These are phyloP conservation scores for Halcyon leucocephala DNA, from an alignment of 2,797 vertebrate species.

Conservation along the genomic window DNA sequence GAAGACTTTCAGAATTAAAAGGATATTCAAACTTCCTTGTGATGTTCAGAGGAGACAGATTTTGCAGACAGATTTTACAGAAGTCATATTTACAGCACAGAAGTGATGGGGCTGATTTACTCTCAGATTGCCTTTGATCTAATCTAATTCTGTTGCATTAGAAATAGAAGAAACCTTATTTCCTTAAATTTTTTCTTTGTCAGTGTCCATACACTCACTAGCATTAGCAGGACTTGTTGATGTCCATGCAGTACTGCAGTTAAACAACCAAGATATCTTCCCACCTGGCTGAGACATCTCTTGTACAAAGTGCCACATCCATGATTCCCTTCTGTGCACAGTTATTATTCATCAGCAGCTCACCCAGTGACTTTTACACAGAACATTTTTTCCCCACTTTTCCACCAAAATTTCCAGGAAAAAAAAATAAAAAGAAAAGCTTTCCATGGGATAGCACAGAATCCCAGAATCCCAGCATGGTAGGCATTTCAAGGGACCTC, in stretches of 20 bases:
- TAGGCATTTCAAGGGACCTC: no score
- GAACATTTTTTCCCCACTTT: background rate
- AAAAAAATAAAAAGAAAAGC: background rate
- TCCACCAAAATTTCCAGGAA: background rate
- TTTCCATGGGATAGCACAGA: background rate
- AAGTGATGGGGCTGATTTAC: background rate
- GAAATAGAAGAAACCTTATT: background rate
- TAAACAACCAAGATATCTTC: background rate
- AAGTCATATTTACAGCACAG: background rate
- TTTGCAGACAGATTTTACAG: background rate
- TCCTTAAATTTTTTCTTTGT: background rate
- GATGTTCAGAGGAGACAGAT: accelerated
- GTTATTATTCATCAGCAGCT: background rate
- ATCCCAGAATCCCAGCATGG: background rate
- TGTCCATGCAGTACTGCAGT: accelerated
- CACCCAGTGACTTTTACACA: background rate
- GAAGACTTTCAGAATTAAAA: background rate
- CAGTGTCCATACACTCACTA: background rate
- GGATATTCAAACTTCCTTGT: background rate
- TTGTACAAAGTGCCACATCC: background rate
- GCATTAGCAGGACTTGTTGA: background rate
- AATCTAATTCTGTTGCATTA: background rate
- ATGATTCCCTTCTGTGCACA: background rate
- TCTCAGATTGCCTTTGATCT: background rate
- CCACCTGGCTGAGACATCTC: background rate